A percentile compares a stretch with the other conserved stretches of the same genome.
These are phyloP conservation scores for Chesias legatella DNA, from an alignment of 2,888 invertebrate species.

Conservation along the genomic window DNA sequence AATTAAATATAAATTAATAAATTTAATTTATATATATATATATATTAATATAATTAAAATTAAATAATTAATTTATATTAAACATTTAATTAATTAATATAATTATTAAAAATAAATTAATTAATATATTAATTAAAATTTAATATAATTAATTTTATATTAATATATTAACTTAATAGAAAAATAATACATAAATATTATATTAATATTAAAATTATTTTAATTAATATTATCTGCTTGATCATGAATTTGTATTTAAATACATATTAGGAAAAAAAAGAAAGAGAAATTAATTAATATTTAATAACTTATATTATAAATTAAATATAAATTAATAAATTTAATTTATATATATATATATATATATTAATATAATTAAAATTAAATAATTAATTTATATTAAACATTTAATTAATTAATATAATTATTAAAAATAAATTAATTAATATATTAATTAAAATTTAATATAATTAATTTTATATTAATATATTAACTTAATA, in stretches of 20 bases:
- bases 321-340: slow-evolving; percentile 10
- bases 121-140: slow-evolving; percentile 28
- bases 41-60: too few species aligned
- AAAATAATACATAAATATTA: slow-evolving; percentile 34
- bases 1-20: slow-evolving; percentile 13
- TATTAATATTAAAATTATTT: slow-evolving; percentile 30
- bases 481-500: too few species aligned
- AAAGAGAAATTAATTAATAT: slow-evolving; percentile 30
- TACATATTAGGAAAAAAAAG: slow-evolving; percentile 36
- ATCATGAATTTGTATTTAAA: slow-evolving; percentile 29
- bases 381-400: slow-evolving; percentile 10
- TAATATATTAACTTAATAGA: slow-evolving; percentile 31
- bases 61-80: slow-evolving; percentile 19
- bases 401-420: slow-evolving; percentile 11
- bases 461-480: too few species aligned
- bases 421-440: slow-evolving; percentile 18
- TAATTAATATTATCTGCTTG: slow-evolving; percentile 32
- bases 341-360: slow-evolving; percentile 12
- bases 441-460: too few species aligned
- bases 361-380: slow-evolving; percentile 12
- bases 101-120: slow-evolving; percentile 16
- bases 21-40: slow-evolving; percentile 8
- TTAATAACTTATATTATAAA: slow-evolving; percentile 24
- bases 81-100: slow-evolving; percentile 29
- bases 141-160: slow-evolving; percentile 22